Conservation (phyloP, 2,113 vertebrate genomes). For the Phyllostomus hastatus region DNA sequence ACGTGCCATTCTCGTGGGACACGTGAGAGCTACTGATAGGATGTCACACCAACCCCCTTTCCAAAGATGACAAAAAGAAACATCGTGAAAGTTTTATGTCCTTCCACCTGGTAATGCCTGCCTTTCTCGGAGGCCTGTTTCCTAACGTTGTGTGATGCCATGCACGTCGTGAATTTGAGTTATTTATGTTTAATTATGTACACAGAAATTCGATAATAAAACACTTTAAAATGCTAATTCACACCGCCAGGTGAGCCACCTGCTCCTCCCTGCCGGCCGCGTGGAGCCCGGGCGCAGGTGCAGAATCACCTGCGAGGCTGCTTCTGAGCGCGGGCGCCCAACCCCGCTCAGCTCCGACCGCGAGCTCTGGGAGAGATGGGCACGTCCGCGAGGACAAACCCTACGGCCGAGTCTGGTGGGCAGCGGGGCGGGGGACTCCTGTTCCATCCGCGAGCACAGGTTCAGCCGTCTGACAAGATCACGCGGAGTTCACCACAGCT, state of each 20-base stretch:
- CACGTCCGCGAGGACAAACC: too few relatives aligned
- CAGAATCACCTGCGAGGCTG: neutral
- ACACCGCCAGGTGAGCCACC: neutral
- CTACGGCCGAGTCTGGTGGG: neutral
- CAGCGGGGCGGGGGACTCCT: neutral
- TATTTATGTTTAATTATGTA: neutral
- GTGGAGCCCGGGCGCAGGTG: neutral
- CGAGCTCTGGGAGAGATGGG: neutral
- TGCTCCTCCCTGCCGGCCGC: accelerated
- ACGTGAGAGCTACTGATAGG: neutral
- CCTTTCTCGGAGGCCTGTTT: neutral
- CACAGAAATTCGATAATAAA: neutral
- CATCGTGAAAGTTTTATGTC: accelerated
- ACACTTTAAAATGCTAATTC: neutral
- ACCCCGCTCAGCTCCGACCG: neutral
- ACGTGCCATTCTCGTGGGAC: accelerated
- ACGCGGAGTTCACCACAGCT: neutral
- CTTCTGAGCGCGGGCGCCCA: neutral
- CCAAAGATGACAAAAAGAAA: neutral
- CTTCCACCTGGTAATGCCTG: too few relatives aligned
- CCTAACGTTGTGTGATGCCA: neutral
- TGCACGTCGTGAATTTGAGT: neutral
- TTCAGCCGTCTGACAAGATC: neutral
- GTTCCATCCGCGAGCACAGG: neutral
- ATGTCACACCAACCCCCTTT: neutral